Evolutionary conservation across 2,797 vertebrate genomes (phyloP).

Genomic region (Coilia nasus): DNA sequence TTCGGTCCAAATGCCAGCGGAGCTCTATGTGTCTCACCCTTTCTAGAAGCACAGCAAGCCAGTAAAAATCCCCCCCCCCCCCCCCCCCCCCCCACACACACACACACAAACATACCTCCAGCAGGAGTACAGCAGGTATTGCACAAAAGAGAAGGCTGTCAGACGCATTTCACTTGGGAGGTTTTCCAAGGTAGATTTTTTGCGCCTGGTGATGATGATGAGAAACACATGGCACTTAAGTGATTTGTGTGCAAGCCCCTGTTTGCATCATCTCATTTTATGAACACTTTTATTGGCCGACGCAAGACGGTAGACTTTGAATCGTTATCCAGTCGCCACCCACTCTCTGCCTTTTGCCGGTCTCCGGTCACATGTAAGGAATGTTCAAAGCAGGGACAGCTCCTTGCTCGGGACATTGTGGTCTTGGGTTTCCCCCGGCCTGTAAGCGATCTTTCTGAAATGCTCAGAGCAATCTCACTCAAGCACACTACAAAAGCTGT

Average conservation of each 20-base stretch:
- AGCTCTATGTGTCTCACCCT: conserved; percentile 43
- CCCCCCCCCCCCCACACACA: too few species aligned
- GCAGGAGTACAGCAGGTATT: neutral
- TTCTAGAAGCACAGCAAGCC: conserved; percentile 18
- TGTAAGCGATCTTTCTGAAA: neutral
- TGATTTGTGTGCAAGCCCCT: neutral
- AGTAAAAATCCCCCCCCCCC: neutral
- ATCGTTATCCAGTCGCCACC: neutral
- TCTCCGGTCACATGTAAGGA: neutral
- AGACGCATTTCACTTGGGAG: neutral
- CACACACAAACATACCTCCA: too few species aligned
- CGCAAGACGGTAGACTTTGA: neutral
- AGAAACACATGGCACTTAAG: neutral
- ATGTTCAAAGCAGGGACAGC: conserved; percentile 1
- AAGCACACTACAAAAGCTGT: neutral
- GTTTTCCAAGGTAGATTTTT: neutral
- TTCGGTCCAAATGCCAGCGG: conserved; percentile 47
- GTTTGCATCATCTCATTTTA: conserved; percentile 5
- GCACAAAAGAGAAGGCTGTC: neutral
- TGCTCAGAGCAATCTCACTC: neutral
- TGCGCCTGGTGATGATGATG: neutral
- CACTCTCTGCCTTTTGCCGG: neutral
- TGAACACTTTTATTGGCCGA: neutral
- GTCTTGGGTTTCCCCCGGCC: neutral
- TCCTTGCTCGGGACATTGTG: neutral